Conservation (phyloP, 2,797 vertebrate species). For the Lepilemur septentrionalis region DNA sequence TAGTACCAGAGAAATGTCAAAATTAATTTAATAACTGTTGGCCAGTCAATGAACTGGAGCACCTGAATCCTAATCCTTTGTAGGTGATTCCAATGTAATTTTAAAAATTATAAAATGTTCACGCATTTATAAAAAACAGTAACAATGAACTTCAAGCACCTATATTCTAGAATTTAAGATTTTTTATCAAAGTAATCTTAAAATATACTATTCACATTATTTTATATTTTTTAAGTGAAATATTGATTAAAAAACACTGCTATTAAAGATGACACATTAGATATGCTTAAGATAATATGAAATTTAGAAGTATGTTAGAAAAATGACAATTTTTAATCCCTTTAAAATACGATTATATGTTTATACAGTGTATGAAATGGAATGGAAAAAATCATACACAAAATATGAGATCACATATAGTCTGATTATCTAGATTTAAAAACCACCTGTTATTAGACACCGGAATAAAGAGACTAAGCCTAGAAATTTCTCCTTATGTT, state of each 20-base stretch:
- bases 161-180: conserved; percentile 1
- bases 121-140: conserved; percentile 13
- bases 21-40: not conserved
- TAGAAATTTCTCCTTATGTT: conserved; percentile 15
- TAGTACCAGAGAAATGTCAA: not conserved
- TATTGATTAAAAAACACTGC: not conserved
- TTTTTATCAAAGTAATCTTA: not conserved
- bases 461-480: not conserved
- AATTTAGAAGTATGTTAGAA: conserved; percentile 1
- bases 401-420: not conserved
- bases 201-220: conserved; percentile 5
- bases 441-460: not conserved
- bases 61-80: not conserved
- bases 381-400: not conserved
- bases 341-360: conserved; percentile 17
- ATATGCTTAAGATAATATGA: not conserved
- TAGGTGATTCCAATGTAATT: not conserved
- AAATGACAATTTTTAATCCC: not conserved
- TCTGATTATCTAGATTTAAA: not conserved
- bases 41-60: not conserved
- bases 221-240: conserved; percentile 38
- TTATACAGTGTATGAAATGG: not conserved
- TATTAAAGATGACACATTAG: not conserved
- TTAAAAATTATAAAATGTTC: not conserved
- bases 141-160: not conserved